phyloP scores from a whole-genome alignment of 2,888 invertebrate genomes.

The Drosophila nr. medialis region DNA sequence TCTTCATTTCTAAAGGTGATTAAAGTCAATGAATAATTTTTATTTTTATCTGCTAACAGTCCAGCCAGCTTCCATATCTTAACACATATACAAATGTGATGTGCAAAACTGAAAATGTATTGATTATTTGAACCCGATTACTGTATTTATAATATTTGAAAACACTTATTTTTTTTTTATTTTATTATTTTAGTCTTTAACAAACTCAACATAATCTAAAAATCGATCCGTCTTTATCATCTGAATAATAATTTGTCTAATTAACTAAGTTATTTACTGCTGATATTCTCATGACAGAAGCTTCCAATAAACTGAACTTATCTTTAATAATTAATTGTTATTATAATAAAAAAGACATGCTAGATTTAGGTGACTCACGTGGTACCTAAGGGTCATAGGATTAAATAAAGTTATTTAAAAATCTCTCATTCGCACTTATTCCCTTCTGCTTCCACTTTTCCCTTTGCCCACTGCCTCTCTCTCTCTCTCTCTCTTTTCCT shows the following conservation, averaged over 20 bases:
- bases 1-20: background rate
- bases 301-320: background rate
- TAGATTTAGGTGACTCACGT: background rate
- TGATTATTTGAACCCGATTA: background rate
- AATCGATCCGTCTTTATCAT: background rate
- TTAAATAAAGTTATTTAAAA: background rate
- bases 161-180: background rate
- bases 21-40: background rate
- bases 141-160: background rate
- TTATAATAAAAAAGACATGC: background rate
- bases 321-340: background rate
- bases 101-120: background rate
- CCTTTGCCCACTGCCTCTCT: background rate
- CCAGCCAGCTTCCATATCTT: background rate
- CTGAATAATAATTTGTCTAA: background rate
- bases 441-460: background rate
- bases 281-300: background rate
- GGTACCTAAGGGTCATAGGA: background rate
- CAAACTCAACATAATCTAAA: background rate
- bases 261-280: background rate
- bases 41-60: background rate
- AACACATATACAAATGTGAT: background rate
- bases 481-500: background rate
- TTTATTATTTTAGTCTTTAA: no score
- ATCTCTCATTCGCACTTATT: background rate